These are phyloP conservation scores for Elegia similella DNA, from an alignment of 2,888 invertebrate genomes.

Conservation along the genomic window DNA sequence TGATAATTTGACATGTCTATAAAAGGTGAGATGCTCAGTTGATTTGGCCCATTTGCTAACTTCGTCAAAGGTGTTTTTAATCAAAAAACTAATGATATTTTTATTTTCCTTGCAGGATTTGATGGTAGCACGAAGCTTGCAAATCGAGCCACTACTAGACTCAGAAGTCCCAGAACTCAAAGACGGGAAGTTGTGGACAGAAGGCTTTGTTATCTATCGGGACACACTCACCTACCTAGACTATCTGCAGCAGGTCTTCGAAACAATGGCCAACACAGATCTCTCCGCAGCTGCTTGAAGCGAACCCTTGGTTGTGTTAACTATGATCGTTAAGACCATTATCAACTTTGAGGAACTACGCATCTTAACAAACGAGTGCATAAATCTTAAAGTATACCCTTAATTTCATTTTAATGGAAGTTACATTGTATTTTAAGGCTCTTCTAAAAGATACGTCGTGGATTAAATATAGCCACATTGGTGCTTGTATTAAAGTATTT, in stretches of 20 bases:
- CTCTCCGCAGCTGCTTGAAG: constrained; percentile 37
- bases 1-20: too few relatives aligned
- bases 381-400: constrained; percentile 15
- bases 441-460: not conserved
- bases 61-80: not conserved
- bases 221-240: constrained; percentile 69
- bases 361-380: constrained; percentile 12
- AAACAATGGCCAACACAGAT: constrained; percentile 47
- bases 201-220: constrained; percentile 56
- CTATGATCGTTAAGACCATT: constrained; percentile 34
- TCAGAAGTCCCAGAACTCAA: constrained; percentile 54
- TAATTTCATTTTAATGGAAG: constrained; percentile 10
- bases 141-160: constrained; percentile 49
- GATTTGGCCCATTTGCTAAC: too few relatives aligned
- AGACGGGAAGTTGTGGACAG: constrained; percentile 38
- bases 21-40: too few relatives aligned
- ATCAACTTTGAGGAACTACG: constrained; percentile 33
- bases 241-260: constrained; percentile 61
- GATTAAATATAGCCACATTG: constrained; percentile 28
- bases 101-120: constrained; percentile 54
- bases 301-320: constrained; percentile 36
- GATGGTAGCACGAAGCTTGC: constrained; percentile 56
- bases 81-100: not conserved
- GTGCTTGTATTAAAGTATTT: constrained; percentile 28
- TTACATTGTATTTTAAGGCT: constrained; percentile 25